A percentile compares a stretch with the other conserved stretches of the same genome.
Conservation (phyloP, 2,797 vertebrate genomes). For the Tenualosa ilisha region DNA sequence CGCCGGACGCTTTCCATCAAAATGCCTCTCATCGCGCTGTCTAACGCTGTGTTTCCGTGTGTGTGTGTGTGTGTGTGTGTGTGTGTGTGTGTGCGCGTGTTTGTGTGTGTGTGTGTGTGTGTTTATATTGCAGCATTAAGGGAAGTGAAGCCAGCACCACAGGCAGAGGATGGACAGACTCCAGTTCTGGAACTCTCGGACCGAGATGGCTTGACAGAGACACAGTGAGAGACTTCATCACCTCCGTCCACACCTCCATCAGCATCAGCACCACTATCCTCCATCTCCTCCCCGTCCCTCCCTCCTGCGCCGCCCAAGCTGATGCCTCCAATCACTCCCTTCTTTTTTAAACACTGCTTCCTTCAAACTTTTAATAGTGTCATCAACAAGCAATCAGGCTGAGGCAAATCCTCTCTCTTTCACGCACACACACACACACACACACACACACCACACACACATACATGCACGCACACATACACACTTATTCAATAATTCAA, state of each 20-base stretch:
- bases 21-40: background rate
- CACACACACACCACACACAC: too few relatives aligned
- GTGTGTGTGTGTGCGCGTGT: background rate
- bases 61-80: background rate
- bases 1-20: background rate
- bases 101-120: background rate
- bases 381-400: background rate
- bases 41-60: background rate
- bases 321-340: background rate
- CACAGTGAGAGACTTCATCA: background rate
- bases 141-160: background rate
- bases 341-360: background rate
- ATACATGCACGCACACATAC: too few relatives aligned
- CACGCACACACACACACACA: too few relatives aligned
- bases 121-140: constrained; percentile 23
- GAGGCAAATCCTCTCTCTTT: background rate
- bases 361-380: constrained; percentile 8
- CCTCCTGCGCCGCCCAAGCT: background rate
- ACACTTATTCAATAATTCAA: too few relatives aligned
- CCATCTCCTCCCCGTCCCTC: background rate
- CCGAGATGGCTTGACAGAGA: background rate
- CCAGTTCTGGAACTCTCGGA: background rate
- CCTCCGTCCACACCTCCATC: background rate
- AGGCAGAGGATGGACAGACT: background rate
- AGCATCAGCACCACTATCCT: background rate